These are phyloP conservation scores for Hydraecia micacea DNA, from an alignment of 2,888 invertebrate species.

Conservation along the genomic window DNA sequence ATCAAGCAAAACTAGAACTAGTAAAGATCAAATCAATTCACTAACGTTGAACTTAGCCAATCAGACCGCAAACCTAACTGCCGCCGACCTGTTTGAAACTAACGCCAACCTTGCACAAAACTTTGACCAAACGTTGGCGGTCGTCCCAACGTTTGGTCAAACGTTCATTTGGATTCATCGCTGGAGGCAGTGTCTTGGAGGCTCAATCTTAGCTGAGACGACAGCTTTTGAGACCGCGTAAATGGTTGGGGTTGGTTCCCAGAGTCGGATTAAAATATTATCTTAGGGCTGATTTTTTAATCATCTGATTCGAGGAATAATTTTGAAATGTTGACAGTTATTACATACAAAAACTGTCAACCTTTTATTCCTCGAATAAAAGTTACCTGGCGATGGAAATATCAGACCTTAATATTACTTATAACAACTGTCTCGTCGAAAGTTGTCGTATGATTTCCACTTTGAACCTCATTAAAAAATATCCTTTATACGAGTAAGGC, in stretches of 20 bases:
- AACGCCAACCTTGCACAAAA: conserved; percentile 34
- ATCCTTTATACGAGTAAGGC: no score
- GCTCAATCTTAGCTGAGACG: conserved; percentile 69
- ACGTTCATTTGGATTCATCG: conserved; percentile 73
- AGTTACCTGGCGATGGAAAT: no score
- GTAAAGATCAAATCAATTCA: conserved; percentile 44
- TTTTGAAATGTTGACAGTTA: no score
- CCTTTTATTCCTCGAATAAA: no score
- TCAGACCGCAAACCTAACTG: conserved; percentile 25
- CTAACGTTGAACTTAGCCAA: conserved; percentile 23
- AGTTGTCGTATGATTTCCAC: neutral
- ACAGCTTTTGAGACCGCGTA: conserved; percentile 73
- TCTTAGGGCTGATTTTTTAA: no score
- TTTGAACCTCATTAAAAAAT: neutral
- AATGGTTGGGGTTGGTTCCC: conserved; percentile 66
- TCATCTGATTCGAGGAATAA: no score
- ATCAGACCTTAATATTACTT: no score
- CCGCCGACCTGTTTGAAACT: conserved; percentile 38
- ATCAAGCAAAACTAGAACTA: conserved; percentile 10
- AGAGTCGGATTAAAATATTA: conserved; percentile 30
- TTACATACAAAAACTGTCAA: no score
- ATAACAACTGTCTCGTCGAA: neutral
- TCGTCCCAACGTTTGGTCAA: conserved; percentile 55
- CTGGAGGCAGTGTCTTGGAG: conserved; percentile 70
- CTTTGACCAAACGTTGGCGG: conserved; percentile 43